phyloP scores from a whole-genome alignment of 2,113 vertebrate species.

The Hypanus sabinus region DNA sequence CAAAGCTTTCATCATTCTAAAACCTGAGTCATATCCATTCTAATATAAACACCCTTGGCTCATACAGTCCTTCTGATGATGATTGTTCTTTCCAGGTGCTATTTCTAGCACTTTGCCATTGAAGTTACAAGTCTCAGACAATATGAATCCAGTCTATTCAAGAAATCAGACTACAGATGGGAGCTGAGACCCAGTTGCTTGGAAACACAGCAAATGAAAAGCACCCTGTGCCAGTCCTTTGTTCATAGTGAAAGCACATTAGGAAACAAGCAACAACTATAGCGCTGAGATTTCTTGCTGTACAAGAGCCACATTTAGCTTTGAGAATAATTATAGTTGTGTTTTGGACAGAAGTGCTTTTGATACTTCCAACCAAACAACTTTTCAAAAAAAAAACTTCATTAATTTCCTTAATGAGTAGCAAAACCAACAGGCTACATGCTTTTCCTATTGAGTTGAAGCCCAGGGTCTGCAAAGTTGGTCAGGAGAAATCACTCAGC shows the following conservation, averaged over 20 bases:
- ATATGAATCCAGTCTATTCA: conserved; percentile 12
- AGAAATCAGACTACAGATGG: conserved; percentile 13
- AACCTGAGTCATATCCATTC: not conserved
- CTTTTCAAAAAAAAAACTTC: not conserved
- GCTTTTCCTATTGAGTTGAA: not conserved
- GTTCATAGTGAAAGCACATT: not conserved
- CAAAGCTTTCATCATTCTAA: conserved; percentile 16
- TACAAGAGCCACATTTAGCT: not conserved
- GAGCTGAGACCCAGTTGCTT: conserved; percentile 14
- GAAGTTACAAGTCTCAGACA: not conserved
- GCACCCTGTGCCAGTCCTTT: not conserved
- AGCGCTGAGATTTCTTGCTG: not conserved
- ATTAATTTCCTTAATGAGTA: not conserved
- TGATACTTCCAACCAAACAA: not conserved
- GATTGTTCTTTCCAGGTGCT: not conserved
- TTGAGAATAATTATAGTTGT: not conserved
- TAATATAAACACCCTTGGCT: not conserved
- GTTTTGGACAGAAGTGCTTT: not conserved
- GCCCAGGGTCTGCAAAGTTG: not conserved
- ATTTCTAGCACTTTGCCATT: not conserved
- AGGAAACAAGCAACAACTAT: not conserved
- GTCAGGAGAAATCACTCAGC: too few relatives aligned
- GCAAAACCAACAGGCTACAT: not conserved
- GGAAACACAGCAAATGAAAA: conserved; percentile 20
- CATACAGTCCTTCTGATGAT: not conserved